Base-by-base conservation (phyloP, 1,140 invertebrate genomes). In the Camponotus pennsylvanicus region DNA sequence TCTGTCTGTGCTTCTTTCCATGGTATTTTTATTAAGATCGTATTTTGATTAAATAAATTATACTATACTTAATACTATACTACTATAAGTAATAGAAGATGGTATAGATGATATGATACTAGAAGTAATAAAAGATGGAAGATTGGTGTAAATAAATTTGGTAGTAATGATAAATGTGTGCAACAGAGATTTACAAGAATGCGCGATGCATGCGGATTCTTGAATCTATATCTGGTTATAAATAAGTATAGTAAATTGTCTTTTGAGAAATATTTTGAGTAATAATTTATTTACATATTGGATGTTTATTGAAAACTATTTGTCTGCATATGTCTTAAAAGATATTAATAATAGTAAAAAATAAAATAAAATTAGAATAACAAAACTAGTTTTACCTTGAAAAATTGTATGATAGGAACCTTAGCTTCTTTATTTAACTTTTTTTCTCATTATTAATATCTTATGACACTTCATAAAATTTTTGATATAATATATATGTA, bases 1-100 rank as follows among this genome's bases (percentile, higher is more conserved):
- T 83, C 70, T 83, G 66, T 80, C 55, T 86, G 67, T 80, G 64
- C 80, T 85, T 87, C 55, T 83, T 34, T 71, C 71, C 57, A 45
- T 84, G 69, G 13, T 69, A 32, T 55, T 69, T 89, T 89, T 52
- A 85, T 42, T 63, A 49, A 80, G 15, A 45, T 69, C 80, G 64
- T 67, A 63, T 70, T 86, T 37, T n/a, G 11, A 61, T 63, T 75
- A 75, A 37, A 34, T 82, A 13, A 52, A 18, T 34, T 18, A 73
- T 32, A 69, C 37, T 4, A 59, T n/a, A n/a, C n/a, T n/a, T n/a
- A n/a, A n/a, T n/a, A n/a, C n/a, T n/a, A n/a, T n/a, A 69, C 37
- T 4, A 59, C 59, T n/a, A 73, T 18, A 55, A 83, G 32, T n/a
- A 34, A 52, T 52, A 52, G 49, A 52, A 83, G 32, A 70, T 75